A percentile compares a stretch with the other conserved stretches of the same genome.
These are phyloP conservation scores for Acrossocheilus wenchowensis DNA, from an alignment of 2,797 vertebrate genomes.

Conservation along the genomic window DNA sequence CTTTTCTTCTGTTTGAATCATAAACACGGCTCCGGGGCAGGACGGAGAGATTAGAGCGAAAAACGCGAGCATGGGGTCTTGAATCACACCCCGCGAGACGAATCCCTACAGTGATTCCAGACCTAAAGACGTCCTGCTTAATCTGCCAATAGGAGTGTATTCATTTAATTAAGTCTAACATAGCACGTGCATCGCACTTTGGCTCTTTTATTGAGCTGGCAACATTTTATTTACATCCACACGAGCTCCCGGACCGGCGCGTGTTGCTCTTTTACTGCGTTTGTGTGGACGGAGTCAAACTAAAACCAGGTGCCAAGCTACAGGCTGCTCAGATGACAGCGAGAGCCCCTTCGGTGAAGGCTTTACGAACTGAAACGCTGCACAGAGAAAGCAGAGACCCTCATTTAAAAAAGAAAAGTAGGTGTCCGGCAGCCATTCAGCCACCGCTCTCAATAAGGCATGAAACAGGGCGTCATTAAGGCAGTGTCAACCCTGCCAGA, in stretches of 20 bases:
- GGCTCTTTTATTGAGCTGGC: conserved; percentile 40
- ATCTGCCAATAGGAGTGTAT: neutral
- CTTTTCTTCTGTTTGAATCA: conserved; percentile 75
- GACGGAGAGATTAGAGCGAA: conserved; percentile 48
- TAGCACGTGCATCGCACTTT: neutral
- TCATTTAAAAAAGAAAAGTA: conserved; percentile 37
- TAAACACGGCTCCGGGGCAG: conserved; percentile 67
- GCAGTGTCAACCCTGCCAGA: conserved; percentile 48
- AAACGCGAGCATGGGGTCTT: conserved; percentile 24
- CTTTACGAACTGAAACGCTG: conserved; percentile 43
- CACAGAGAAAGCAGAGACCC: conserved; percentile 44
- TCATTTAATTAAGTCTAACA: conserved; percentile 28
- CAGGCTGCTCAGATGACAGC: conserved; percentile 35
- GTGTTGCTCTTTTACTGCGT: conserved; percentile 29
- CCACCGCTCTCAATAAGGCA: conserved; percentile 73
- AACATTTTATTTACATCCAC: conserved; percentile 35
- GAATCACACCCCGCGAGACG: conserved; percentile 25
- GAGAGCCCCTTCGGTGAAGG: conserved; percentile 38
- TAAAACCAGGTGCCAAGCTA: conserved; percentile 52
- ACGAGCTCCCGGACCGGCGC: conserved; percentile 6
- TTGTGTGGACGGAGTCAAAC: conserved; percentile 43
- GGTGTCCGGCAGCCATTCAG: conserved; percentile 55
- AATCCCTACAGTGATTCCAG: conserved; percentile 6
- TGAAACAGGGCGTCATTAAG: conserved; percentile 80
- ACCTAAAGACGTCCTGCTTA: neutral